A percentile compares a stretch with the other conserved stretches of the same genome.
phyloP scores from a whole-genome alignment of 2,113 vertebrate species.

The Ictalurus furcatus region DNA sequence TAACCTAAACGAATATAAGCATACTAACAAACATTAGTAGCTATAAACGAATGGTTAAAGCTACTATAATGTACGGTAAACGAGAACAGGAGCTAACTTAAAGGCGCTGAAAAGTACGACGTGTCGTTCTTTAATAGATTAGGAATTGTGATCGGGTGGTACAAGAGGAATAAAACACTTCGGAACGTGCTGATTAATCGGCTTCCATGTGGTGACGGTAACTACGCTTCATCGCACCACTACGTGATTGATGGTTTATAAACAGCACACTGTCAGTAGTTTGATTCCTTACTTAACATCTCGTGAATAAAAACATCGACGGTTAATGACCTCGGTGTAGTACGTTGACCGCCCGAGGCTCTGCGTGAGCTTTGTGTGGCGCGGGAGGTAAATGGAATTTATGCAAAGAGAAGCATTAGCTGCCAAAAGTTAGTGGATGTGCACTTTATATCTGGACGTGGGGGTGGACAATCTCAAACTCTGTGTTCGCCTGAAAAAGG shows the following conservation, averaged over 20 bases:
- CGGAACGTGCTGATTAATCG: not conserved
- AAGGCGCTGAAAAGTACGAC: not conserved
- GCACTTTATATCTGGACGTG: slow-evolving; percentile 35
- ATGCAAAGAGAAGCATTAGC: slow-evolving; percentile 34
- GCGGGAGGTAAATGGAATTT: slow-evolving; percentile 37
- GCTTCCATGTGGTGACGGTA: not conserved
- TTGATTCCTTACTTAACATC: slow-evolving; percentile 38
- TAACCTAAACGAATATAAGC: too few species aligned
- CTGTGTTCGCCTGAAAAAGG: slow-evolving; percentile 42
- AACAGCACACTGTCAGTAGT: not conserved
- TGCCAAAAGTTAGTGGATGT: slow-evolving; percentile 30
- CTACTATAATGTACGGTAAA: not conserved
- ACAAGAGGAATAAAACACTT: not conserved
- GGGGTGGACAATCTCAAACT: not conserved
- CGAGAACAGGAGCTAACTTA: not conserved
- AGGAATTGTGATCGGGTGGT: not conserved
- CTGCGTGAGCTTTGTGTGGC: slow-evolving; percentile 37
- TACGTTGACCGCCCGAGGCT: slow-evolving; percentile 29
- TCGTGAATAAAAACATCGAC: slow-evolving; percentile 7
- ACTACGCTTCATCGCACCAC: not conserved
- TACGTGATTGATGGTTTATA: not conserved
- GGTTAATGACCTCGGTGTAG: slow-evolving; percentile 13
- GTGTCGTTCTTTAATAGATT: not conserved
- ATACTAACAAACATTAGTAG: too few species aligned
- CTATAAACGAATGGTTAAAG: not conserved